Conservation (phyloP, 1,140 invertebrate genomes). For the Hirudo medicinalis region DNA sequence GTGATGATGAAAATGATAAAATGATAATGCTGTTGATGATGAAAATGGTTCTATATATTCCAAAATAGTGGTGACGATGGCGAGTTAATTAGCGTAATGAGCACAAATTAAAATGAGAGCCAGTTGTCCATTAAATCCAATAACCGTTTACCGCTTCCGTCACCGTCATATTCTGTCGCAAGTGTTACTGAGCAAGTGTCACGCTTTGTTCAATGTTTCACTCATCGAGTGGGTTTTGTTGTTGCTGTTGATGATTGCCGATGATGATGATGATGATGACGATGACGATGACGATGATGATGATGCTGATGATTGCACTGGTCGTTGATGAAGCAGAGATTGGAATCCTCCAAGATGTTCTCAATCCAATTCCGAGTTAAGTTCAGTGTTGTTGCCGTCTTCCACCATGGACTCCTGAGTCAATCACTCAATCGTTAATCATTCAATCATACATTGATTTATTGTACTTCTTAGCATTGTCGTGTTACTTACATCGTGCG, state of each 20-base stretch:
- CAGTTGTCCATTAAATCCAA: too few relatives aligned
- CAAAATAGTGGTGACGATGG: neutral
- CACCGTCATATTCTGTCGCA: neutral
- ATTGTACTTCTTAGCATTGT: neutral
- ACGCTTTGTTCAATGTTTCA: neutral
- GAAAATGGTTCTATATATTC: too few relatives aligned
- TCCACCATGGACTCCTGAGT: conserved; percentile 23
- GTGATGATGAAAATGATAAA: too few relatives aligned
- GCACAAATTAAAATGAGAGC: too few relatives aligned
- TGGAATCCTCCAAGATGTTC: too few relatives aligned
- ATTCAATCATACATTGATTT: neutral
- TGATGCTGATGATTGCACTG: neutral
- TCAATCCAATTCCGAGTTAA: conserved; percentile 22
- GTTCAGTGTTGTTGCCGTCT: conserved; percentile 22
- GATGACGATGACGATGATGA: neutral
- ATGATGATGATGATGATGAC: neutral
- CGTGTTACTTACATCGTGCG: neutral
- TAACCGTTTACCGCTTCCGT: neutral
- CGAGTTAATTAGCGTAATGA: too few relatives aligned
- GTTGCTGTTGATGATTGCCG: neutral
- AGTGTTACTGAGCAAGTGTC: neutral
- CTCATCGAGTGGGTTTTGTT: neutral
- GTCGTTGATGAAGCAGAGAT: neutral
- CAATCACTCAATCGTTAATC: neutral
- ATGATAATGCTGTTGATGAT: too few relatives aligned